phyloP scores from a whole-genome alignment of 1,140 invertebrate species.

The Pseudomyrmex pallidus region DNA sequence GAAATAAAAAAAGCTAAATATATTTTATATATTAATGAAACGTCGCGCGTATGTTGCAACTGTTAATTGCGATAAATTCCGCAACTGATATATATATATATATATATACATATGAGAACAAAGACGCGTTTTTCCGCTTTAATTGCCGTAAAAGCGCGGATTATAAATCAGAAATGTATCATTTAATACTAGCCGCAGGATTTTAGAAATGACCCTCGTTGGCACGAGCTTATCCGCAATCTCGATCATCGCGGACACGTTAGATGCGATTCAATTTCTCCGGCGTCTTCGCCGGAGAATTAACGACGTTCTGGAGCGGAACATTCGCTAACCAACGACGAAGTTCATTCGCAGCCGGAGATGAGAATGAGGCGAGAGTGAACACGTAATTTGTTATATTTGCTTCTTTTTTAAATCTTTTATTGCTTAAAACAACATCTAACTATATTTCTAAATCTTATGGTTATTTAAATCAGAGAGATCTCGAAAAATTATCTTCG shows the following conservation, averaged over 20 bases:
- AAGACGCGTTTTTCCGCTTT: neutral
- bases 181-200: slow-evolving; percentile 41
- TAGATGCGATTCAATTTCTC: slow-evolving; percentile 68
- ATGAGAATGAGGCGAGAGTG: neutral
- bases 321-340: neutral
- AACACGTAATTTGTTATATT: too few relatives aligned
- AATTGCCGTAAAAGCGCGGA: slow-evolving; percentile 22
- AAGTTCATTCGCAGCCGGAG: neutral
- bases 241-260: slow-evolving; percentile 64
- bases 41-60: neutral
- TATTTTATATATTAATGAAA: neutral
- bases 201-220: slow-evolving; percentile 59
- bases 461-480: neutral
- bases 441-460: neutral
- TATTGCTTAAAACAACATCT: neutral
- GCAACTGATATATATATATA: neutral
- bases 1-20: neutral
- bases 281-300: slow-evolving; percentile 52
- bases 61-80: slow-evolving; percentile 12
- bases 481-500: neutral
- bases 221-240: slow-evolving; percentile 50
- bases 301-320: slow-evolving; percentile 19
- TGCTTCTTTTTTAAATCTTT: too few relatives aligned
- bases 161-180: slow-evolving; percentile 58
- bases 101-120: slow-evolving; percentile 13